phyloP scores from a whole-genome alignment of 1,140 invertebrate genomes.

The Tetraneura akinire region DNA sequence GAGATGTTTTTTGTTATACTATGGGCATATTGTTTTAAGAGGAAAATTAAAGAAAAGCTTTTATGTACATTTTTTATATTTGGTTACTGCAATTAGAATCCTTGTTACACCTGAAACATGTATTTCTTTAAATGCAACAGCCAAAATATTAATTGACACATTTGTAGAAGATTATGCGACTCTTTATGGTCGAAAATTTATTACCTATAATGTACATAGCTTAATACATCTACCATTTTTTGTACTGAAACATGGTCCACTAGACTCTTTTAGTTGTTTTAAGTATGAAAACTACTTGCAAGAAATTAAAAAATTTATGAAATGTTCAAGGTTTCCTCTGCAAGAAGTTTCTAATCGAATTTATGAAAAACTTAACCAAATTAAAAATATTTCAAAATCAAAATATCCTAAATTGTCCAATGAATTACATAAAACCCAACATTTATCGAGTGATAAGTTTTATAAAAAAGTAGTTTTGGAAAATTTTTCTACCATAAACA shows the following conservation, averaged over 20 bases:
- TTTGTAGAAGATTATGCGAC: slow-evolving; percentile 3
- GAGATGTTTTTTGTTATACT: slow-evolving; percentile 2
- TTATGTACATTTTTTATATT: slow-evolving; percentile 19
- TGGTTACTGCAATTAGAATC: not conserved
- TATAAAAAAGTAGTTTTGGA: not conserved
- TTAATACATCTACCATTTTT: slow-evolving; percentile 15
- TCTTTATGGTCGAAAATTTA: not conserved
- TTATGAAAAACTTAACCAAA: not conserved
- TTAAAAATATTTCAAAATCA: not conserved
- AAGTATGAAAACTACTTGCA: slow-evolving; percentile 25
- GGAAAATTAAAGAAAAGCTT: not conserved
- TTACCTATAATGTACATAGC: not conserved
- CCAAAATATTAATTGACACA: not conserved
- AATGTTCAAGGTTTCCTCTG: slow-evolving; percentile 3
- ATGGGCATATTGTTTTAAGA: slow-evolving; percentile 7
- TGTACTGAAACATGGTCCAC: not conserved
- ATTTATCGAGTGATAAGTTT: not conserved
- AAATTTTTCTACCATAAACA: not conserved
- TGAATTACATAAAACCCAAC: not conserved
- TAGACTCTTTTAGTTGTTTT: slow-evolving; percentile 14
- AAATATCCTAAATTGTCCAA: not conserved
- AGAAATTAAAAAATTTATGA: slow-evolving; percentile 6
- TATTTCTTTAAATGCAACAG: not conserved
- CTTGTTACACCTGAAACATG: not conserved
- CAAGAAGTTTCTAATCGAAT: slow-evolving; percentile 20